Conservation (phyloP, 1,140 invertebrate genomes). For the Scaptodrosophila lebanonensis region DNA sequence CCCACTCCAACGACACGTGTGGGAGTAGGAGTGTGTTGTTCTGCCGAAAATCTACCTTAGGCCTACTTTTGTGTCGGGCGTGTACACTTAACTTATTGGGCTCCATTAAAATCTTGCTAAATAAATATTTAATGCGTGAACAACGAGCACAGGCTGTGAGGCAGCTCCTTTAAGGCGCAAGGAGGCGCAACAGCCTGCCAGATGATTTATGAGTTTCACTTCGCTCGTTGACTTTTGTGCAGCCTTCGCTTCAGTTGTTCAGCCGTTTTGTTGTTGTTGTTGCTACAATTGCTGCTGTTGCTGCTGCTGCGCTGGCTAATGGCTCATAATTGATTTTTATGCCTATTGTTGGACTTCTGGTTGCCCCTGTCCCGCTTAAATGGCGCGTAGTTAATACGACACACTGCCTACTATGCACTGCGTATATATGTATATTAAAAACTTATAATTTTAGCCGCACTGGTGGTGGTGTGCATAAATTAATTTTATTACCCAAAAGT, state of each 20-base stretch:
- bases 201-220: not conserved
- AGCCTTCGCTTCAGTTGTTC: not conserved
- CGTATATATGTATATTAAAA: not conserved
- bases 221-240: not conserved
- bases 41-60: too few species aligned
- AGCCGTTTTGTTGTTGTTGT: not conserved
- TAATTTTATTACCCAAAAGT: not conserved
- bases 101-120: conserved; percentile 2
- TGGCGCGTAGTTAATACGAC: not conserved
- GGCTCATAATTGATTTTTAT: conserved; percentile 2
- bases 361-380: not conserved
- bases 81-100: not conserved
- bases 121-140: conserved; percentile 3
- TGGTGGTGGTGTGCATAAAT: not conserved
- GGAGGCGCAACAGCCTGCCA: not conserved
- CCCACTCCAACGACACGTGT: not conserved
- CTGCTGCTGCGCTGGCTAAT: too few species aligned
- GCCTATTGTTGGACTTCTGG: not conserved
- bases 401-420: not conserved
- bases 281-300: too few species aligned
- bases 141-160: not conserved
- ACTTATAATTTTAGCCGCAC: not conserved
- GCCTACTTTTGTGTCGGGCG: too few species aligned
- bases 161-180: not conserved
- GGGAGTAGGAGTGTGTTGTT: not conserved